Base-by-base conservation (phyloP, 2,888 invertebrate species). In the Hirtodrosophila duncani region DNA sequence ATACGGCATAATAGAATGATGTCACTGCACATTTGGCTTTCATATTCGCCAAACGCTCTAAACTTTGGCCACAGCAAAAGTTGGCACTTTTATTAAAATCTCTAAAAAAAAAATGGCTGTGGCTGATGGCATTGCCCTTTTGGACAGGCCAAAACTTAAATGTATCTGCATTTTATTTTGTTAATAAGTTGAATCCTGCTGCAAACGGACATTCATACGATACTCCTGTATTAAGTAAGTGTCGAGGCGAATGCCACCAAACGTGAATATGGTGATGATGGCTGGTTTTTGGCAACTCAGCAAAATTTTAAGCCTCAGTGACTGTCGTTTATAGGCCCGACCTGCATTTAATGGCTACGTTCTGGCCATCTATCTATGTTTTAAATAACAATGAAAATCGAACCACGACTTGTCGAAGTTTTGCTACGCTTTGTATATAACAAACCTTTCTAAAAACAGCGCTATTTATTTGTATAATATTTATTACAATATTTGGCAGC, bases 161-260 rank as follows among this genome's bases (percentile, higher is more conserved):
- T 63, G 72, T 70, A 78, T 78, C 74, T 75, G 74, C 74, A 74
- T 78, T 75, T 75, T 74, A 75, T 75, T 74, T 68, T 68, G 74
- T 67, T 75, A 74, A 78, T 75, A 75, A 75, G 78, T 75, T 75
- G 70, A 74, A 74, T 78, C 44, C 70, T 65, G 63, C 48, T 41
- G 37, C 37, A 70, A 78, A 69, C 14, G n/a, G n/a, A n/a, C n/a
- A n/a, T n/a, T n/a, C n/a, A n/a, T n/a, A n/a, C n/a, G n/a, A n/a
- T n/a, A n/a, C n/a, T n/a, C n/a, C n/a, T n/a, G 70, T 78, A 66
- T 63, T 6, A 43, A 43, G 30, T 39, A 30, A 41, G 34, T 34
- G 46, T 30, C 39, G 21, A 48, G 34, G 43, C 37, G 16, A 46
- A 27, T 59, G 65, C 62, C 56, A 37, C 59, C 56, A 67, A 16